Percentiles rank a stretch among this genome's conserved stretches.
These are phyloP conservation scores for Nyctalus aviator DNA, from an alignment of 2,797 vertebrate genomes.

Conservation along the genomic window DNA sequence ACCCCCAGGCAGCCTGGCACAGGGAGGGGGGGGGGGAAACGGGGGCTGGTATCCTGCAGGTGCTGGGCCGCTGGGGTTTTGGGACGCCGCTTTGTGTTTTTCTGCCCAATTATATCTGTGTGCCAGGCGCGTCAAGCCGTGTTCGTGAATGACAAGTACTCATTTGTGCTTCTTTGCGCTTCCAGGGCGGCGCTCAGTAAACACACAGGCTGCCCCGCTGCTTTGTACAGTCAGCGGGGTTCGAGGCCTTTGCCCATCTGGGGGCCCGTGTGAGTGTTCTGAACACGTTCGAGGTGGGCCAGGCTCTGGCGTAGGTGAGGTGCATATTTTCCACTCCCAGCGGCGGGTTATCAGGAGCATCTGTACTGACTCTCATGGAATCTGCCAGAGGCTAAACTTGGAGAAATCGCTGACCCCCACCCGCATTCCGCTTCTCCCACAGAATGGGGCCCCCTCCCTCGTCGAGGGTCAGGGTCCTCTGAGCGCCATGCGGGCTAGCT, in stretches of 20 bases:
- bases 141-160: background rate
- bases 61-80: fast-evolving
- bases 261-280: background rate
- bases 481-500: background rate
- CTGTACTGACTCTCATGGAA: background rate
- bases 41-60: too few relatives aligned
- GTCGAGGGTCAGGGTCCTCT: background rate
- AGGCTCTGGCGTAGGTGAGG: background rate
- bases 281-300: background rate
- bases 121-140: too few relatives aligned
- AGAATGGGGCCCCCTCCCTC: background rate
- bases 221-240: fast-evolving
- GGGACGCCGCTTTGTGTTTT: background rate
- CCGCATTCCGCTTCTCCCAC: too few relatives aligned
- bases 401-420: fast-evolving
- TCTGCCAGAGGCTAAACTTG: background rate
- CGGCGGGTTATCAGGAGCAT: background rate
- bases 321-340: background rate
- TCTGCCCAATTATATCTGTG: background rate
- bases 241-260: too few relatives aligned
- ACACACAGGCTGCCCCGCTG: background rate
- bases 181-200: fast-evolving
- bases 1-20: too few relatives aligned
- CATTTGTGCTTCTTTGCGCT: too few relatives aligned
- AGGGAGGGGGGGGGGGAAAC: too few relatives aligned